Conservation (phyloP, 2,888 invertebrate genomes). For the Ormyrus labotus region DNA sequence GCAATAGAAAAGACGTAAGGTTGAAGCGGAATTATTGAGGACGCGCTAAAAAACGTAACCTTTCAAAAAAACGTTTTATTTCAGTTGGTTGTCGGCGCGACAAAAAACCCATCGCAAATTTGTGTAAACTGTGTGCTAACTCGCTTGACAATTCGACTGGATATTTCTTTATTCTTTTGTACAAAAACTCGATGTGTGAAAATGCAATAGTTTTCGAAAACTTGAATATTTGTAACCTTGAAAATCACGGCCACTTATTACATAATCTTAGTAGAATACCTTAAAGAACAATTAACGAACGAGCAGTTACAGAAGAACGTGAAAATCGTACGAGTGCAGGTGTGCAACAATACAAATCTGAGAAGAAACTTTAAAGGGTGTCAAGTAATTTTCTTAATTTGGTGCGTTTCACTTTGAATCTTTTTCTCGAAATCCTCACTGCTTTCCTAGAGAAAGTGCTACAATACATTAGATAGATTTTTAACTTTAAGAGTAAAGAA, state of each 20-base stretch:
- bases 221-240: slow-evolving; percentile 33
- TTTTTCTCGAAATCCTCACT: slow-evolving; percentile 29
- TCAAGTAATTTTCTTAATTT: slow-evolving; percentile 34
- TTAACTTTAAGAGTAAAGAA: slow-evolving; percentile 33
- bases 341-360: slow-evolving; percentile 47
- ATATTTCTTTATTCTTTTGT: slow-evolving; percentile 18
- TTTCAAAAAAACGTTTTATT: slow-evolving; percentile 5
- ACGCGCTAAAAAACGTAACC: slow-evolving; percentile 1
- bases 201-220: slow-evolving; percentile 44
- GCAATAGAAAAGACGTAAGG: too few species aligned
- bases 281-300: slow-evolving; percentile 44
- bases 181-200: slow-evolving; percentile 45
- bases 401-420: slow-evolving; percentile 38
- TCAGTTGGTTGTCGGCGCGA: neutral
- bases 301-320: slow-evolving; percentile 46
- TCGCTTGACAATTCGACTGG: slow-evolving; percentile 29
- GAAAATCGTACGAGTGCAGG: slow-evolving; percentile 37
- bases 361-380: slow-evolving; percentile 44
- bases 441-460: slow-evolving; percentile 48
- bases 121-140: slow-evolving; percentile 5
- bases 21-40: too few species aligned
- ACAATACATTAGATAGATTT: slow-evolving; percentile 32
- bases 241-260: slow-evolving; percentile 36
- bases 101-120: slow-evolving; percentile 7
- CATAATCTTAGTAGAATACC: slow-evolving; percentile 27